A percentile compares a stretch with the other conserved stretches of the same genome.
These are phyloP conservation scores for Nudaria mundana DNA, from an alignment of 2,888 invertebrate species.

Conservation along the genomic window DNA sequence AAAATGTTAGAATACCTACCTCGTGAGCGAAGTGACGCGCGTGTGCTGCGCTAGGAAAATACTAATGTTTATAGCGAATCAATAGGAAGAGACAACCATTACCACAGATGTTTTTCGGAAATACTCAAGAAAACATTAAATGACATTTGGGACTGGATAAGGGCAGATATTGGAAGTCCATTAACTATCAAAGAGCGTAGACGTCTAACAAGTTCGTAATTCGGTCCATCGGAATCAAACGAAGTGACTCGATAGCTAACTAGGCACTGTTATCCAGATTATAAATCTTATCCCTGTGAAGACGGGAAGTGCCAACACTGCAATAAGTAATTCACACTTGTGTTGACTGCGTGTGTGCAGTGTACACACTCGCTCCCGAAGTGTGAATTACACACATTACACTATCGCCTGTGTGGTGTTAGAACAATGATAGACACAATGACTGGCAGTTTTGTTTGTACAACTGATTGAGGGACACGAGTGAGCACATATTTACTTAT, in stretches of 20 bases:
- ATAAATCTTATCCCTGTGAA: neutral
- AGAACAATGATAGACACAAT: constrained; percentile 3
- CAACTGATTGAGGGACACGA: neutral
- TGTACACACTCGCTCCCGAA: neutral
- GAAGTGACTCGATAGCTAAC: neutral
- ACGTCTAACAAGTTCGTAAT: no score
- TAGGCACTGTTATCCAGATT: neutral
- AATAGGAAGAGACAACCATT: no score
- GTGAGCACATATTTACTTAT: neutral
- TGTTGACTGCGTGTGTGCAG: neutral
- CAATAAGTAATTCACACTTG: neutral
- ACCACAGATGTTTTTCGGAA: no score
- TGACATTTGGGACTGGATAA: no score
- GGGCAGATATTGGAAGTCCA: no score
- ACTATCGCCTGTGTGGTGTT: neutral
- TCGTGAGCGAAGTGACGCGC: no score
- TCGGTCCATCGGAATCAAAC: no score
- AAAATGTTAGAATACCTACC: no score
- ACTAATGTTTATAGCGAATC: no score
- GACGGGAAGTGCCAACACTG: neutral
- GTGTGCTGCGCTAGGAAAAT: no score
- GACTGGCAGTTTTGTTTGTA: constrained; percentile 5
- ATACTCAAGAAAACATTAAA: no score
- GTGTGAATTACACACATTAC: neutral
- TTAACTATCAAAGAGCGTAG: no score